Percentiles rank a stretch among this genome's conserved stretches.
Evolutionary conservation across 2,888 invertebrate genomes (phyloP).

Genomic region (Aleiodes testaceus): DNA sequence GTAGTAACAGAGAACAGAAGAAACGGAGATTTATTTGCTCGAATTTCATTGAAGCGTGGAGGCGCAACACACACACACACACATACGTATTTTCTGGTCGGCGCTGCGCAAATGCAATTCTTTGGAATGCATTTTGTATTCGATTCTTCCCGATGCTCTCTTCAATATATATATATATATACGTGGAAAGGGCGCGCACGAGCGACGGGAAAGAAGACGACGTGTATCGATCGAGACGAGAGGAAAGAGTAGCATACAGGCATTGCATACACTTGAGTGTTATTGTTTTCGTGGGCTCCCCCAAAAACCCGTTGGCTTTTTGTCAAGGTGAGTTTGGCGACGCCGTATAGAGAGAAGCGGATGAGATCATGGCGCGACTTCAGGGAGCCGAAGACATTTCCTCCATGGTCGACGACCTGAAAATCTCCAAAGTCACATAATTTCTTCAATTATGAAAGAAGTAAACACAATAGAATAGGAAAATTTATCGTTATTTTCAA

Average conservation of each 20-base stretch:
- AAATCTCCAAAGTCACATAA: conserved; percentile 31
- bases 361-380: conserved; percentile 34
- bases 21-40: conserved; percentile 68
- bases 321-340: conserved; percentile 43
- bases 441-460: background rate
- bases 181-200: conserved; percentile 8
- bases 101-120: conserved; percentile 38
- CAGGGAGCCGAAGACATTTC: conserved; percentile 37
- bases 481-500: conserved; percentile 12
- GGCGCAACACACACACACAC: conserved; percentile 26
- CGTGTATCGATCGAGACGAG: conserved; percentile 22
- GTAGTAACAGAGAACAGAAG: conserved; percentile 26
- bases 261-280: conserved; percentile 32
- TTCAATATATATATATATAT: conserved; percentile 58
- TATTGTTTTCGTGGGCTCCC: conserved; percentile 45
- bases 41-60: conserved; percentile 60
- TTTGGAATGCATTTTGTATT: conserved; percentile 70
- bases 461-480: background rate
- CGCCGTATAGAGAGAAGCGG: conserved; percentile 30
- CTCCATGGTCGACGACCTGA: conserved; percentile 43
- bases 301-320: conserved; percentile 44
- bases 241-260: conserved; percentile 21
- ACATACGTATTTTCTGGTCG: conserved; percentile 29
- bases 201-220: conserved; percentile 31
- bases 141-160: conserved; percentile 61